Conservation (phyloP, 2,797 vertebrate species). For the Pangasius krempfi region DNA sequence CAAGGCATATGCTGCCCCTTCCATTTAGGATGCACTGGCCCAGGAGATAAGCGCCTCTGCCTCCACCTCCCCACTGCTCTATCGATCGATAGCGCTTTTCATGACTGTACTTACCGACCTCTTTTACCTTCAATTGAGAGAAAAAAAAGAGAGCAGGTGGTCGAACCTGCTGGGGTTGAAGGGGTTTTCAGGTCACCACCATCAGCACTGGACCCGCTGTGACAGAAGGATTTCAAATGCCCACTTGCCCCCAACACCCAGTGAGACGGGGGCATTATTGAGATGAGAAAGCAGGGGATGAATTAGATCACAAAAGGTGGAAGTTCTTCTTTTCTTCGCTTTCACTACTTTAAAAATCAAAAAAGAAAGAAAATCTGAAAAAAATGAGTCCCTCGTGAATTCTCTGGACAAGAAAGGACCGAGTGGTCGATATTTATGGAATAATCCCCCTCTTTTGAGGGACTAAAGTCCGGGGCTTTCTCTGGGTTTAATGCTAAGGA, state of each 20-base stretch:
- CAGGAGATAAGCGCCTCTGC: conserved; percentile 26
- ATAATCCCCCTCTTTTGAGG: neutral
- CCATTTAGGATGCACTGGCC: conserved; percentile 39
- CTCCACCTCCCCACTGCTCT: conserved; percentile 8
- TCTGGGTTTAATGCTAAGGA: neutral
- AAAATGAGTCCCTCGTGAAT: neutral
- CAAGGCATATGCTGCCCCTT: conserved; percentile 10
- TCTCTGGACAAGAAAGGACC: no score
- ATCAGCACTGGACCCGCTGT: neutral
- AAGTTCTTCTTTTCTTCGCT: neutral
- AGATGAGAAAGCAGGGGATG: neutral
- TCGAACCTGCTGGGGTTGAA: conserved; percentile 32
- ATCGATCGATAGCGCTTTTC: conserved; percentile 51
- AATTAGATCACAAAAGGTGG: neutral
- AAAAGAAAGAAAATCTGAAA: neutral
- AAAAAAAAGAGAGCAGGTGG: conserved; percentile 21
- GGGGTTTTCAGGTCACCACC: conserved; percentile 22
- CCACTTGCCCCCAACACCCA: conserved; percentile 13
- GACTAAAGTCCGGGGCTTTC: neutral
- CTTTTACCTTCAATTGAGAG: conserved; percentile 40
- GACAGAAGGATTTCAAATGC: conserved; percentile 43
- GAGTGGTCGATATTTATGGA: neutral
- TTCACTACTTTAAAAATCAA: neutral
- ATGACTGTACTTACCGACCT: conserved; percentile 40
- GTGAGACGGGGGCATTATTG: neutral